Percentiles rank a stretch among this genome's conserved stretches.
These are phyloP conservation scores for Tenthredo mesomela DNA, from an alignment of 2,888 invertebrate species.

Conservation along the genomic window DNA sequence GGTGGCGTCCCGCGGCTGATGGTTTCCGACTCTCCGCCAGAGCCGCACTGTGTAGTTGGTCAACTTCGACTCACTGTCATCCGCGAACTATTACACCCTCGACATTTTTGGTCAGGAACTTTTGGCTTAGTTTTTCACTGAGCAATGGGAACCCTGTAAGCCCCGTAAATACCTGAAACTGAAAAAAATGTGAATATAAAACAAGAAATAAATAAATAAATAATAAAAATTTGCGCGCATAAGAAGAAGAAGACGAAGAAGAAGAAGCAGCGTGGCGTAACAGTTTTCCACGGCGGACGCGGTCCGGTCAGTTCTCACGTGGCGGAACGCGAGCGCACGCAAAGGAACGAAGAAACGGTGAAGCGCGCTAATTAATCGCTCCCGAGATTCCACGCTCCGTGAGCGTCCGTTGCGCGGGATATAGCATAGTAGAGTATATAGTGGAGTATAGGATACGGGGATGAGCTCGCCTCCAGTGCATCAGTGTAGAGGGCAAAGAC, in stretches of 20 bases:
- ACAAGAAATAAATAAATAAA: neutral
- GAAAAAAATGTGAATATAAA: neutral
- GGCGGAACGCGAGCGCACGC: slow-evolving; percentile 27
- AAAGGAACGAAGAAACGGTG: slow-evolving; percentile 21
- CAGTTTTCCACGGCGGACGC: slow-evolving; percentile 1
- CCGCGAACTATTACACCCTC: neutral
- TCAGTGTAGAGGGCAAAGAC: slow-evolving; percentile 5
- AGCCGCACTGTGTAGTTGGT: neutral
- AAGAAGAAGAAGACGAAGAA: neutral
- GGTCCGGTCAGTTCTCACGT: slow-evolving; percentile 38
- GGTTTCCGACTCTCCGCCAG: neutral
- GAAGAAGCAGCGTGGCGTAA: neutral
- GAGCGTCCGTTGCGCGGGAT: slow-evolving; percentile 4
- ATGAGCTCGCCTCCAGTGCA: neutral
- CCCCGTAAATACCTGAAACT: neutral
- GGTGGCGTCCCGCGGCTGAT: neutral
- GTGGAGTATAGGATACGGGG: neutral
- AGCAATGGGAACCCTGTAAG: neutral
- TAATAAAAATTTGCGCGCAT: neutral
- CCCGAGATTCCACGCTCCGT: slow-evolving; percentile 35
- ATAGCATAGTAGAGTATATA: neutral
- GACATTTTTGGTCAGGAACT: neutral
- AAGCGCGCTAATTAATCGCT: slow-evolving; percentile 42
- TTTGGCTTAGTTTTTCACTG: neutral
- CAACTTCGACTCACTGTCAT: neutral